Percentiles rank a stretch among this genome's conserved stretches.
Evolutionary conservation across 2,888 invertebrate species (phyloP).

Genomic region (Clanis bilineata): DNA sequence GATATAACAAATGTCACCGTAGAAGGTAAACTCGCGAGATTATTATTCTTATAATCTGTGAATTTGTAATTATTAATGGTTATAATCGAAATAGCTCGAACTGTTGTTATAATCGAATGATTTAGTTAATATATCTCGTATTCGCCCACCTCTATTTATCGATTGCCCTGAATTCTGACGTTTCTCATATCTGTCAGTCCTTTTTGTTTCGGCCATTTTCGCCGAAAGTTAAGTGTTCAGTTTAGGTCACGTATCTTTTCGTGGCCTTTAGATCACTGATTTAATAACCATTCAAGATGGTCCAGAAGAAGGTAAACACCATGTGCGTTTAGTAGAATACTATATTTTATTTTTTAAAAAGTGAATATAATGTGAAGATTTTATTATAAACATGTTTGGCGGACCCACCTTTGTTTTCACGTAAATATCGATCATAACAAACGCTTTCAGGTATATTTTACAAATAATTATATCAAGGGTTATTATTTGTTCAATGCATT

Average conservation of each 20-base stretch:
- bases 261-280: conserved; percentile 75
- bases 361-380: conserved; percentile 44
- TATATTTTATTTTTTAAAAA: conserved; percentile 56
- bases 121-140: too few relatives aligned
- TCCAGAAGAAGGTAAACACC: conserved; percentile 82
- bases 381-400: conserved; percentile 44
- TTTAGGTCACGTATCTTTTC: conserved; percentile 76
- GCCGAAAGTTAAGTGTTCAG: conserved; percentile 76
- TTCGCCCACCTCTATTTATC: too few relatives aligned
- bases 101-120: too few relatives aligned
- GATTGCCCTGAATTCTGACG: too few relatives aligned
- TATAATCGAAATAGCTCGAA: too few relatives aligned
- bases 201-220: conserved; percentile 79
- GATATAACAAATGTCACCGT: too few relatives aligned
- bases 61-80: too few relatives aligned
- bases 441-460: conserved; percentile 24
- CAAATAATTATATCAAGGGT: background rate
- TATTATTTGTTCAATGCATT: background rate
- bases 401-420: conserved; percentile 42
- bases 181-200: conserved; percentile 40
- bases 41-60: too few relatives aligned
- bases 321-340: conserved; percentile 69
- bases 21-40: too few relatives aligned
- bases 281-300: conserved; percentile 76
- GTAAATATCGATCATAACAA: conserved; percentile 35